Conservation (phyloP, 2,888 invertebrate species). For the Stenolophus ochropezus region DNA sequence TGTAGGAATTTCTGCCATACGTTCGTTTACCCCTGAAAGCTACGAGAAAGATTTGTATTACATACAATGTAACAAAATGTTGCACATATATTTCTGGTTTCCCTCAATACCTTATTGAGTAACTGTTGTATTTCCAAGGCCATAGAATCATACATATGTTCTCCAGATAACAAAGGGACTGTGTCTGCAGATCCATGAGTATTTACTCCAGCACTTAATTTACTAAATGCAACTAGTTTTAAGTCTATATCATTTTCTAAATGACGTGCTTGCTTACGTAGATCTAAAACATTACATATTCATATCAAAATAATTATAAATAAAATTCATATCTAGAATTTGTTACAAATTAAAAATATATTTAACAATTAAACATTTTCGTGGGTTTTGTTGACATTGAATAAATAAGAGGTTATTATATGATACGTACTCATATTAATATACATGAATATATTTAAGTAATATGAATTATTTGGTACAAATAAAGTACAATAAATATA, state of each 20-base stretch:
- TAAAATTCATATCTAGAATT: neutral
- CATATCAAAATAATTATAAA: neutral
- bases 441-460: neutral
- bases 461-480: neutral
- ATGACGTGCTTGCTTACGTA: slow-evolving; percentile 93
- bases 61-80: neutral
- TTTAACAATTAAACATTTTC: neutral
- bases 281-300: slow-evolving; percentile 76
- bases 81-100: too few species aligned
- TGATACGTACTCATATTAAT: neutral
- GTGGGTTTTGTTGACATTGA: neutral
- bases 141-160: slow-evolving; percentile 94
- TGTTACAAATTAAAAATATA: too few species aligned
- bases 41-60: slow-evolving; percentile 69
- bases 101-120: slow-evolving; percentile 82
- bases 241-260: slow-evolving; percentile 98
- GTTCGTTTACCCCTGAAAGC: slow-evolving; percentile 86
- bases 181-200: slow-evolving; percentile 78
- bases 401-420: slow-evolving; percentile 3
- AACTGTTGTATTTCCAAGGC: slow-evolving; percentile 94
- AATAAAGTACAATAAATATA: neutral
- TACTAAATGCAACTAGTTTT: slow-evolving; percentile 96
- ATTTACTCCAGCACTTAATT: slow-evolving; percentile 85
- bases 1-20: slow-evolving; percentile 89
- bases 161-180: slow-evolving; percentile 88